Conservation (phyloP, 1,140 invertebrate genomes). For the Drosophila nigrodunni region DNA sequence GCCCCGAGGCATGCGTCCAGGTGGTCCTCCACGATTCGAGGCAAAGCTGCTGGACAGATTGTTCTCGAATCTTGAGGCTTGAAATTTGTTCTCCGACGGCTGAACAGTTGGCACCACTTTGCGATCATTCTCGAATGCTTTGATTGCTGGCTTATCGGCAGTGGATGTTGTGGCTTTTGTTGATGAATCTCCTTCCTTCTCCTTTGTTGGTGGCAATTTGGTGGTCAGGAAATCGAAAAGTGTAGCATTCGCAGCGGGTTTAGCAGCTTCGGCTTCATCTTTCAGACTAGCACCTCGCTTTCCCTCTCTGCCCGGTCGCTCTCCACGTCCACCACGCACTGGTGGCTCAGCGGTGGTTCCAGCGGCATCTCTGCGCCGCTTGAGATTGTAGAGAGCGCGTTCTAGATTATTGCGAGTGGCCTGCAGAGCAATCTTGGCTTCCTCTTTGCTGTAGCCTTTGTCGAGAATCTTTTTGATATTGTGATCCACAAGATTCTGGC, state of each 20-base stretch:
- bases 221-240: constrained; percentile 95
- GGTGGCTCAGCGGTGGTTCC: constrained; percentile 62
- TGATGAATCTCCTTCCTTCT: constrained; percentile 60
- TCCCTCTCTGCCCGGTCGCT: constrained; percentile 56
- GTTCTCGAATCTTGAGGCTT: constrained; percentile 72
- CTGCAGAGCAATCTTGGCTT: constrained; percentile 90
- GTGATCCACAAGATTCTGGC: constrained; percentile 89
- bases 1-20: constrained; percentile 42
- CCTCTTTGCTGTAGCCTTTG: constrained; percentile 91
- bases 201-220: constrained; percentile 86
- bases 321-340: constrained; percentile 84
- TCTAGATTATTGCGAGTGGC: constrained; percentile 90
- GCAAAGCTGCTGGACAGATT: constrained; percentile 84
- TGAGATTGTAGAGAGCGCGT: constrained; percentile 89
- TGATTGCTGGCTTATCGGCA: constrained; percentile 41
- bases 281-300: constrained; percentile 85
- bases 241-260: constrained; percentile 93
- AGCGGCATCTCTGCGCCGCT: constrained; percentile 86
- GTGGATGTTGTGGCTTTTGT: constrained; percentile 84
- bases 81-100: constrained; percentile 36
- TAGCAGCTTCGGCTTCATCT: constrained; percentile 87
- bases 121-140: constrained; percentile 32
- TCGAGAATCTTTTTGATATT: constrained; percentile 93
- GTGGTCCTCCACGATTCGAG: constrained; percentile 63
- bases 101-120: constrained; percentile 14